Conservation (phyloP, 2,113 vertebrate genomes). For the human (Homo sapiens) region DNA sequence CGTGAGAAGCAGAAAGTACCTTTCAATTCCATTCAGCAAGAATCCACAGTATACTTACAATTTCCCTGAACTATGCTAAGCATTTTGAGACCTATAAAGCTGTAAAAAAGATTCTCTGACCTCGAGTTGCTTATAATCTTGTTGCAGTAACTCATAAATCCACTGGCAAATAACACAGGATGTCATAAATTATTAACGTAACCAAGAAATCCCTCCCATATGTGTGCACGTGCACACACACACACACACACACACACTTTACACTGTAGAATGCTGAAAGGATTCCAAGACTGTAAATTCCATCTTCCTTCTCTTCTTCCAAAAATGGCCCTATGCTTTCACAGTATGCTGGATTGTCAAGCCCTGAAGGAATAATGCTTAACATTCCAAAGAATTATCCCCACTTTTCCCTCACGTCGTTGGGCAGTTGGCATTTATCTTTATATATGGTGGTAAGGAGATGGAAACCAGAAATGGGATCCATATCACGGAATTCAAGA, state of each 20-base stretch:
- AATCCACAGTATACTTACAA: neutral
- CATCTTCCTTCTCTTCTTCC: constrained; percentile 60
- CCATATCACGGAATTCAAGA: neutral
- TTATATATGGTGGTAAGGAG: constrained; percentile 25
- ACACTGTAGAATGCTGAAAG: constrained; percentile 54
- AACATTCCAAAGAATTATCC: constrained; percentile 59
- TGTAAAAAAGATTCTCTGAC: constrained; percentile 17
- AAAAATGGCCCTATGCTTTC: constrained; percentile 60
- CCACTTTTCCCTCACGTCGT: constrained; percentile 13
- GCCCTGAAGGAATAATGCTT: constrained; percentile 35
- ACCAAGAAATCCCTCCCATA: neutral
- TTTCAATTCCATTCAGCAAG: constrained; percentile 26
- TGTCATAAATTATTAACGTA: constrained; percentile 35
- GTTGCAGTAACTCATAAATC: constrained; percentile 36
- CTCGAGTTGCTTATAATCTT: constrained; percentile 18
- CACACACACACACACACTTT: neutral
- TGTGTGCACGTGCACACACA: neutral
- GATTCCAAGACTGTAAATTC: constrained; percentile 51
- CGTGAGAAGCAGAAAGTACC: constrained; percentile 26
- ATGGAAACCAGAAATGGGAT: neutral
- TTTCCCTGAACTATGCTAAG: constrained; percentile 44
- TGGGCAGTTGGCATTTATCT: constrained; percentile 39
- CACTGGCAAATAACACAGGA: constrained; percentile 35
- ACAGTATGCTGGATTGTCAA: constrained; percentile 32
- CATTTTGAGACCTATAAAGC: constrained; percentile 11